Conservation (phyloP, 2,113 vertebrate genomes). For the Nothobranchius furzeri region DNA sequence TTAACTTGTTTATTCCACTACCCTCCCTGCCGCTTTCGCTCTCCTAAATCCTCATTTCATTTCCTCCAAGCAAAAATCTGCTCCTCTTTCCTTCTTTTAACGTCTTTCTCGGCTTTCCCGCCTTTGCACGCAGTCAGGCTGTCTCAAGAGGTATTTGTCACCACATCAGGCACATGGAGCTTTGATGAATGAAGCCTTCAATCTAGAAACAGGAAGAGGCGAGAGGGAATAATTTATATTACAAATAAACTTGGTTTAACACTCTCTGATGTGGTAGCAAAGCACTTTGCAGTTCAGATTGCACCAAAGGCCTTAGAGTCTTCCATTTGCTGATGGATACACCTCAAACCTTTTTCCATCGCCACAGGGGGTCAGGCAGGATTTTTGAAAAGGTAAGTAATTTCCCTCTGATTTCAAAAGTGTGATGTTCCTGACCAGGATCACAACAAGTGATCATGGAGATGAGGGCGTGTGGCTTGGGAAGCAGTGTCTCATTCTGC, state of each 20-base stretch:
- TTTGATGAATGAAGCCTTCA: slow-evolving; percentile 29
- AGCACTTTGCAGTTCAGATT: too few relatives aligned
- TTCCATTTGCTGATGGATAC: slow-evolving; percentile 1
- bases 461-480: too few relatives aligned
- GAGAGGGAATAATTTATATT: neutral
- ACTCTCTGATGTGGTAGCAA: neutral
- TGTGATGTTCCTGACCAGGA: too few relatives aligned
- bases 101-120: slow-evolving; percentile 34
- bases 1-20: slow-evolving; percentile 17
- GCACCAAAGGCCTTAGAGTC: neutral
- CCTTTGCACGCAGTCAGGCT: slow-evolving; percentile 34
- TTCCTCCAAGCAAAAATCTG: slow-evolving; percentile 13
- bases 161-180: slow-evolving; percentile 12
- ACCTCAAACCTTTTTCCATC: neutral
- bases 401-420: too few relatives aligned
- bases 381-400: neutral
- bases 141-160: slow-evolving; percentile 53
- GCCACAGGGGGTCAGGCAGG: neutral
- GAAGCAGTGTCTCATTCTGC: too few relatives aligned
- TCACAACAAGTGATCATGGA: too few relatives aligned
- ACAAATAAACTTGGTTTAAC: slow-evolving; percentile 14
- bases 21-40: slow-evolving; percentile 24
- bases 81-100: slow-evolving; percentile 7
- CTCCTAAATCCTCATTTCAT: slow-evolving; percentile 39
- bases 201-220: neutral